A percentile compares a stretch with the other conserved stretches of the same genome.
Evolutionary conservation across 2,888 invertebrate species (phyloP).

Genomic region (Thumatha senex): DNA sequence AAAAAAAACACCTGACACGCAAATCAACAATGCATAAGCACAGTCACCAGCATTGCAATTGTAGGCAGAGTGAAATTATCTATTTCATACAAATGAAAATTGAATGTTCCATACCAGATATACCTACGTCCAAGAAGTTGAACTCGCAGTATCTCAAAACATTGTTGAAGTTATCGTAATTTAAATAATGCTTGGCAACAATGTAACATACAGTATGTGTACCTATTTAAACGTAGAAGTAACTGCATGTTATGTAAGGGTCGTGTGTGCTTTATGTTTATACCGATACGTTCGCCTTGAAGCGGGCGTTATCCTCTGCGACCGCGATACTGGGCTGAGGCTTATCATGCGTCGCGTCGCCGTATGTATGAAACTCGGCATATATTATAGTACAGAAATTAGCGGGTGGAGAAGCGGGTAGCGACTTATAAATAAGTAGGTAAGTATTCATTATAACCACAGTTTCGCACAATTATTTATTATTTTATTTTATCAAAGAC

Average conservation of each 20-base stretch:
- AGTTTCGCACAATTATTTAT: too few relatives aligned
- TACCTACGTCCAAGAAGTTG: too few relatives aligned
- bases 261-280: slow-evolving; percentile 48
- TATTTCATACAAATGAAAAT: too few relatives aligned
- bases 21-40: too few relatives aligned
- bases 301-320: slow-evolving; percentile 70
- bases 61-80: too few relatives aligned
- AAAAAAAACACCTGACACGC: too few relatives aligned
- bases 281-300: slow-evolving; percentile 66
- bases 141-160: not conserved
- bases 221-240: slow-evolving; percentile 46
- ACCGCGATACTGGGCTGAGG: slow-evolving; percentile 54
- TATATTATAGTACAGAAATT: not conserved
- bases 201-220: slow-evolving; percentile 35
- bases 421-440: not conserved
- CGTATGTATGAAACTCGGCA: slow-evolving; percentile 19
- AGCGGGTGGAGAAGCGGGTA: not conserved
- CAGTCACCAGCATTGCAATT: too few relatives aligned
- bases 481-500: too few relatives aligned
- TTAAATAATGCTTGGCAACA: slow-evolving; percentile 10
- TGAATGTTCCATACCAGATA: too few relatives aligned
- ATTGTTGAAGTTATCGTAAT: not conserved
- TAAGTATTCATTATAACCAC: too few relatives aligned
- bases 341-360: slow-evolving; percentile 48
- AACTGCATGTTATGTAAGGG: slow-evolving; percentile 58